These are phyloP conservation scores for Ataeniobius toweri DNA, from an alignment of 2,797 vertebrate genomes.

Conservation along the genomic window DNA sequence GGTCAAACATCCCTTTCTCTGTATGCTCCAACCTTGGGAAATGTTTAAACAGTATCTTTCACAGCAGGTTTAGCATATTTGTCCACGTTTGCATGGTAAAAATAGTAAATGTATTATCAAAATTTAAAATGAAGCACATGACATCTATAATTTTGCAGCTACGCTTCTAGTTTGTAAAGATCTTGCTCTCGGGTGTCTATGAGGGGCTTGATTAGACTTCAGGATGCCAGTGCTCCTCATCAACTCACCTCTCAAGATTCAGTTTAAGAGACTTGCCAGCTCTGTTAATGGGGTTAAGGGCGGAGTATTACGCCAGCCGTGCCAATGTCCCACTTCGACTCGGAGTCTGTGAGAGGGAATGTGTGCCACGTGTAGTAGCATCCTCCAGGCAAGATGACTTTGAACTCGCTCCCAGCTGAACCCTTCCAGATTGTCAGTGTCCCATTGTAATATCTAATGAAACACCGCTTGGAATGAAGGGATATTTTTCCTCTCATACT, in stretches of 20 bases:
- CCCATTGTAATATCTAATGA: slow-evolving; percentile 71
- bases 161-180: neutral
- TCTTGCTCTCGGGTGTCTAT: slow-evolving; percentile 20
- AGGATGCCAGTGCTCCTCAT: slow-evolving; percentile 37
- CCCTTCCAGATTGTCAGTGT: slow-evolving; percentile 72
- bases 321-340: slow-evolving; percentile 75
- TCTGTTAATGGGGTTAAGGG: slow-evolving; percentile 2
- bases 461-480: slow-evolving; percentile 61
- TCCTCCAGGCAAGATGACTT: slow-evolving; percentile 70
- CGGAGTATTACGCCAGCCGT: slow-evolving; percentile 33
- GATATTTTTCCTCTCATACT: slow-evolving; percentile 20
- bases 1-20: neutral
- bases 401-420: slow-evolving; percentile 71
- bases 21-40: neutral
- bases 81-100: neutral
- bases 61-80: neutral
- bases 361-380: slow-evolving; percentile 57
- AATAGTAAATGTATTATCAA: neutral
- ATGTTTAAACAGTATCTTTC: neutral
- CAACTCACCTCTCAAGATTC: slow-evolving; percentile 36
- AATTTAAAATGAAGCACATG: neutral
- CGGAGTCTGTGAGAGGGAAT: slow-evolving; percentile 41
- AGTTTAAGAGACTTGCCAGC: slow-evolving; percentile 62
- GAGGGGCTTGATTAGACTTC: slow-evolving; percentile 46
- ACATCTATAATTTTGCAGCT: neutral